These are phyloP conservation scores for Potamilus streckersoni DNA, from an alignment of 1,140 invertebrate genomes.

Conservation along the genomic window DNA sequence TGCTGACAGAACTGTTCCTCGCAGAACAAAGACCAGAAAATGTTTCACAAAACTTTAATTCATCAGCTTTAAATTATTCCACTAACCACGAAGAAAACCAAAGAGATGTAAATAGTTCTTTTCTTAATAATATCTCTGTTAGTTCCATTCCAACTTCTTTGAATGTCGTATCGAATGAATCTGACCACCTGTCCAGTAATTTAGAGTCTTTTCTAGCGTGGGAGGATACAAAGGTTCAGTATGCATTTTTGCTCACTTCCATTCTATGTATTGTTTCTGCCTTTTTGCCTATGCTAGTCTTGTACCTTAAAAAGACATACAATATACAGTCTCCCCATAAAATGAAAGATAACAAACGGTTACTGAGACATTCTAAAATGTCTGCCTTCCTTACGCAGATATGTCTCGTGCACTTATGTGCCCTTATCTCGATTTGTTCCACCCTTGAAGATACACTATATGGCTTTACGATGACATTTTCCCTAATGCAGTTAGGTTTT, in stretches of 20 bases:
- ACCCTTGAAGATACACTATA: constrained; percentile 44
- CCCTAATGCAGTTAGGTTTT: constrained; percentile 35
- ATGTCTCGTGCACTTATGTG: constrained; percentile 9
- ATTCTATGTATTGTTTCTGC: constrained; percentile 8
- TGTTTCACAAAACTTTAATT: no score
- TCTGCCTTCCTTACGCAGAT: neutral
- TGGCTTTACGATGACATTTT: constrained; percentile 40
- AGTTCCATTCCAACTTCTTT: no score
- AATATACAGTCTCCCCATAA: neutral
- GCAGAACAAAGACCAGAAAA: neutral
- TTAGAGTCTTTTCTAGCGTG: neutral
- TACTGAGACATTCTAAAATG: constrained; percentile 7
- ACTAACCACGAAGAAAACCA: no score
- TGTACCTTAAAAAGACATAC: constrained; percentile 8
- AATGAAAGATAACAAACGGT: constrained; percentile 3
- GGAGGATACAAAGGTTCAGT: constrained; percentile 24
- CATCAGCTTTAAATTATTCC: no score
- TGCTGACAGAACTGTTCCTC: constrained; percentile 32
- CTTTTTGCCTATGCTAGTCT: constrained; percentile 7
- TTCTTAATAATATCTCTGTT: no score
- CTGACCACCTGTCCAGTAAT: no score
- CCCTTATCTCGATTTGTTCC: constrained; percentile 33
- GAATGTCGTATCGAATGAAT: no score
- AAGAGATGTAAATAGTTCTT: no score
- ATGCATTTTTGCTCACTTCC: constrained; percentile 8